phyloP scores from a whole-genome alignment of 2,113 vertebrate species.

The Ochotona curzoniae region DNA sequence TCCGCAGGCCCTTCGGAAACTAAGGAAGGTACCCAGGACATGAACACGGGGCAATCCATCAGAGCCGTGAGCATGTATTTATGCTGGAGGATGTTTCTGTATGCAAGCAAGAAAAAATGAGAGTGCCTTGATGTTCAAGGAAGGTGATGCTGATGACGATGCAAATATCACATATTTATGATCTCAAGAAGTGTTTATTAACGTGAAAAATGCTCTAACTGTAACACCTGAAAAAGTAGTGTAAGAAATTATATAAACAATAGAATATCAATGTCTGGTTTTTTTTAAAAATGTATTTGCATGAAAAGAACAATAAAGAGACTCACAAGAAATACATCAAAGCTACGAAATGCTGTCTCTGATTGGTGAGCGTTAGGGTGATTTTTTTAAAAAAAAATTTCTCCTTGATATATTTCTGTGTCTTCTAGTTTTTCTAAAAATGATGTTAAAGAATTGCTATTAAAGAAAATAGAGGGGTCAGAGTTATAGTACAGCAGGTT shows the following conservation, averaged over 20 bases:
- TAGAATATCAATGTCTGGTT: neutral
- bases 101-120: conserved; percentile 52
- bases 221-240: conserved; percentile 17
- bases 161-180: neutral
- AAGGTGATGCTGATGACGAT: conserved; percentile 38
- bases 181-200: conserved; percentile 63
- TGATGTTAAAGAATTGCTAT: neutral
- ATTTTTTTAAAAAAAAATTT: neutral
- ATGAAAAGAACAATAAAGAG: neutral
- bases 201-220: conserved; percentile 32
- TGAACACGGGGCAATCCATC: neutral
- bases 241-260: conserved; percentile 12
- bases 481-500: too few relatives aligned
- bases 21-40: neutral
- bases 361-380: neutral
- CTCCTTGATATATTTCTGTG: conserved; percentile 14
- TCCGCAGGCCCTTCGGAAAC: neutral
- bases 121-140: conserved; percentile 22
- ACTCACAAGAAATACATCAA: neutral
- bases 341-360: conserved; percentile 33
- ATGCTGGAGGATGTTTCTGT: conserved; percentile 43
- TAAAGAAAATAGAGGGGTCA: neutral
- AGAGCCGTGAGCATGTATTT: neutral
- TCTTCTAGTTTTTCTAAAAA: conserved; percentile 42
- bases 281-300: conserved; percentile 40